These are phyloP conservation scores for Phenganax marumi DNA, from an alignment of 92 coral and sea anemone genomes.

Conservation along the genomic window DNA sequence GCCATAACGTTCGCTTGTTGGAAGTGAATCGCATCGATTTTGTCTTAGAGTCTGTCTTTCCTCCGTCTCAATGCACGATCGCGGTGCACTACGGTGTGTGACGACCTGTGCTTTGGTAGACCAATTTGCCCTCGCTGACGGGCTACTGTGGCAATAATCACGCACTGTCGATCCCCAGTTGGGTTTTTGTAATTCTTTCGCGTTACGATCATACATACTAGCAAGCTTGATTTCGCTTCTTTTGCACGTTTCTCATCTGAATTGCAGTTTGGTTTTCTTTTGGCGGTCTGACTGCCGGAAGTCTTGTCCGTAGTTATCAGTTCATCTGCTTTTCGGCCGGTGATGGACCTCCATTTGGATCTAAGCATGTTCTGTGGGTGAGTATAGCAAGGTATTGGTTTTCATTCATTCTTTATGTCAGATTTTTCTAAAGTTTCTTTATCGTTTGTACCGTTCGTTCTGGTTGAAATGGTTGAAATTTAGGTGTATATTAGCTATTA, in stretches of 20 bases:
- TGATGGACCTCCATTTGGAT: neutral
- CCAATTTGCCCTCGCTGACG: constrained; percentile 8
- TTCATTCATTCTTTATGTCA: neutral
- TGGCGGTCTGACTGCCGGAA: neutral
- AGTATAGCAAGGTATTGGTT: neutral
- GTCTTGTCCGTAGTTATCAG: constrained; percentile 11
- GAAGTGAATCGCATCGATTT: too few species aligned
- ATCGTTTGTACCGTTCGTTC: constrained; percentile 12
- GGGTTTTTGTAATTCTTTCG: neutral
- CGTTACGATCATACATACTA: neutral
- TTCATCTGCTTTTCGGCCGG: neutral
- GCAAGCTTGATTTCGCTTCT: too few species aligned
- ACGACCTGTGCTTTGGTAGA: neutral
- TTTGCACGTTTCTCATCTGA: neutral
- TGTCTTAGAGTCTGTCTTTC: too few species aligned
- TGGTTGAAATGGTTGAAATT: too few species aligned
- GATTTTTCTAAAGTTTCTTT: constrained; percentile 5
- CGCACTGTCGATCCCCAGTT: neutral
- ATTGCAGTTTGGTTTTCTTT: neutral
- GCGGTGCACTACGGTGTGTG: neutral
- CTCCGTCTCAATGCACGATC: too few species aligned
- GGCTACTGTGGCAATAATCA: neutral
- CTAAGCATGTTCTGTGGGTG: neutral
- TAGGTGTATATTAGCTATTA: too few species aligned
- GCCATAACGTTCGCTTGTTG: too few species aligned